Percentiles rank a stretch among this genome's conserved stretches.
phyloP scores from a whole-genome alignment of 2,113 vertebrate species.

The Hippocampus zosterae region DNA sequence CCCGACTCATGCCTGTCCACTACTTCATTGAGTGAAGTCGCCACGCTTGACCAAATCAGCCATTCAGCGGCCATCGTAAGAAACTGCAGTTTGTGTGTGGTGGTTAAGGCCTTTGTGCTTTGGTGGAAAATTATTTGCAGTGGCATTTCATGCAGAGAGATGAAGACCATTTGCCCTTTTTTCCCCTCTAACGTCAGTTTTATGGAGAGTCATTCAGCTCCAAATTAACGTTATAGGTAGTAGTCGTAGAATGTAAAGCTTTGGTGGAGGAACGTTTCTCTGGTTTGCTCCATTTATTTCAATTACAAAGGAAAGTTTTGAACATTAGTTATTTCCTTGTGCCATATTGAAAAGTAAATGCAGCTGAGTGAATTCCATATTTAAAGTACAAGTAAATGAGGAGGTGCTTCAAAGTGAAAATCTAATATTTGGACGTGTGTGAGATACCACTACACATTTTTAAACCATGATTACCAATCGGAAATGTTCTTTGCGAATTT shows the following conservation, averaged over 20 bases:
- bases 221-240: neutral
- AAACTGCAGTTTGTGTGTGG: constrained; percentile 10
- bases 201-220: neutral
- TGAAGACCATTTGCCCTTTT: neutral
- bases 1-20: constrained; percentile 11
- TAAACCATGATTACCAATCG: neutral
- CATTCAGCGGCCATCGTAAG: constrained; percentile 29
- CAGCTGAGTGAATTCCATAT: neutral
- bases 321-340: neutral
- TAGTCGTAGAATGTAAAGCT: neutral
- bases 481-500: neutral
- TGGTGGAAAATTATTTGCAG: neutral
- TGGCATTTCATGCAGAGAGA: neutral
- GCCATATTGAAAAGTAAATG: neutral
- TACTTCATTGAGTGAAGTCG: constrained; percentile 9
- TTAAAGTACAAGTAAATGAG: neutral
- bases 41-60: constrained; percentile 44
- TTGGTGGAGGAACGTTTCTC: neutral
- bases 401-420: neutral
- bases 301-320: neutral
- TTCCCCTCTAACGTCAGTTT: neutral
- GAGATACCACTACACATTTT: neutral
- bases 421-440: neutral
- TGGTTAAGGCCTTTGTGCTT: constrained; percentile 17
- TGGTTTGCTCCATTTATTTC: neutral